Conservation (phyloP, 1,140 invertebrate species). For the Episyrphus balteatus region DNA sequence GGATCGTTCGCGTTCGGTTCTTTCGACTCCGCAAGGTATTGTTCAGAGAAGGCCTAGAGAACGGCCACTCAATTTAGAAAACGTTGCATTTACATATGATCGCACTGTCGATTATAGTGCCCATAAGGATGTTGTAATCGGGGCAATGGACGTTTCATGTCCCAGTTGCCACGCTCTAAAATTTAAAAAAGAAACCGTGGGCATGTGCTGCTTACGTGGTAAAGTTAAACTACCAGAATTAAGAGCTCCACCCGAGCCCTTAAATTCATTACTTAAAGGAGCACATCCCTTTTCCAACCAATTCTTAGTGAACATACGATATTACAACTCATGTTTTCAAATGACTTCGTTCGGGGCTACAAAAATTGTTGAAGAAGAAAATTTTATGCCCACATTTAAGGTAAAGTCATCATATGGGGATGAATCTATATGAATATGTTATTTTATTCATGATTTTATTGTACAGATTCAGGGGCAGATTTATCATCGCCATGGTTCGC, state of each 20-base stretch:
- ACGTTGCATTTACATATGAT: not conserved
- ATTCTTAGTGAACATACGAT: conserved; percentile 33
- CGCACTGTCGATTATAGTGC: conserved; percentile 16
- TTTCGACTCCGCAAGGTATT: too few species aligned
- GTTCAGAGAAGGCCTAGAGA: too few species aligned
- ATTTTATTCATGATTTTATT: too few species aligned
- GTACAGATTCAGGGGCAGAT: conserved; percentile 4
- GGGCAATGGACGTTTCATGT: conserved; percentile 16
- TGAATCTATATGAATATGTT: too few species aligned
- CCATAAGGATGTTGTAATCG: conserved; percentile 8
- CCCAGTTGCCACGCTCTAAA: too few species aligned
- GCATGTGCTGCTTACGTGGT: conserved; percentile 9
- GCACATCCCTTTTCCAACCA: conserved; percentile 17
- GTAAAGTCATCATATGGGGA: too few species aligned
- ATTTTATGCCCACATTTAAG: conserved; percentile 39
- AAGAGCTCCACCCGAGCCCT: conserved; percentile 2
- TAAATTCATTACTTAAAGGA: conserved; percentile 4
- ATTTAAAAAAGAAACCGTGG: conserved; percentile 10
- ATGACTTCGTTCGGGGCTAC: conserved; percentile 16
- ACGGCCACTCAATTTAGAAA: too few species aligned
- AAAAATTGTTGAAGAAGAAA: conserved; percentile 9
- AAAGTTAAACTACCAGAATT: conserved; percentile 8
- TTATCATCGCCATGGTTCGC: conserved; percentile 8
- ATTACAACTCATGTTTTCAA: too few species aligned
- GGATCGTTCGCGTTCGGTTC: too few species aligned